Conservation (phyloP, 2,113 vertebrate genomes). For the Zapus hudsonius region DNA sequence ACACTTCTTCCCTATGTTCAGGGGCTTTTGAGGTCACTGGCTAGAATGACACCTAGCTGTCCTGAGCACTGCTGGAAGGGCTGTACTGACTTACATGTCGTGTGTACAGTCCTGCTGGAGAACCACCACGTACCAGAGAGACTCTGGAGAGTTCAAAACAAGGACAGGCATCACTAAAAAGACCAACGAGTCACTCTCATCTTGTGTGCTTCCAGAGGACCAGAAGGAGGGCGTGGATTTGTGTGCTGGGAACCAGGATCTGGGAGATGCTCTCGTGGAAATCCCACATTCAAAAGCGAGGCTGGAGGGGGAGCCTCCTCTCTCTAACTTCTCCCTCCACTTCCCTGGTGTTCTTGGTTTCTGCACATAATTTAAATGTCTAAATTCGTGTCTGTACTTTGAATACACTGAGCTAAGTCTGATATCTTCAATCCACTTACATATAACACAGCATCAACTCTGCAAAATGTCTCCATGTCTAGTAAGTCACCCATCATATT, state of each 20-base stretch:
- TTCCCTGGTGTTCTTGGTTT: background rate
- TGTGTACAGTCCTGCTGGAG: background rate
- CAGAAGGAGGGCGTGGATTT: accelerated
- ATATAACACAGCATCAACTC: no score
- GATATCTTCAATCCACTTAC: background rate
- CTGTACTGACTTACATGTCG: accelerated
- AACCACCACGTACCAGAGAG: background rate
- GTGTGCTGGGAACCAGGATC: background rate
- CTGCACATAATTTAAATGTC: background rate
- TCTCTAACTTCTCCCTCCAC: background rate
- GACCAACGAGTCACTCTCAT: background rate
- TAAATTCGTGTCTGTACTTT: background rate
- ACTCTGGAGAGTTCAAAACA: background rate
- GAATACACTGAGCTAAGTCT: background rate
- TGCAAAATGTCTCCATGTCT: background rate
- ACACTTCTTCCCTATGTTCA: background rate
- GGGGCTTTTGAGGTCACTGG: accelerated
- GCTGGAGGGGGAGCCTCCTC: accelerated
- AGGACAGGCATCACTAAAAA: background rate
- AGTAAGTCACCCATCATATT: background rate
- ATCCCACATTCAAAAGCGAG: background rate
- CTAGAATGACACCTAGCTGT: background rate
- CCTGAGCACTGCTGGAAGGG: background rate
- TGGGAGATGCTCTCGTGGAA: accelerated
- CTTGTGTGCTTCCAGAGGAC: background rate